These are phyloP conservation scores for Pseudomyrmex gracilis DNA, from an alignment of 1,140 invertebrate genomes.

Conservation along the genomic window DNA sequence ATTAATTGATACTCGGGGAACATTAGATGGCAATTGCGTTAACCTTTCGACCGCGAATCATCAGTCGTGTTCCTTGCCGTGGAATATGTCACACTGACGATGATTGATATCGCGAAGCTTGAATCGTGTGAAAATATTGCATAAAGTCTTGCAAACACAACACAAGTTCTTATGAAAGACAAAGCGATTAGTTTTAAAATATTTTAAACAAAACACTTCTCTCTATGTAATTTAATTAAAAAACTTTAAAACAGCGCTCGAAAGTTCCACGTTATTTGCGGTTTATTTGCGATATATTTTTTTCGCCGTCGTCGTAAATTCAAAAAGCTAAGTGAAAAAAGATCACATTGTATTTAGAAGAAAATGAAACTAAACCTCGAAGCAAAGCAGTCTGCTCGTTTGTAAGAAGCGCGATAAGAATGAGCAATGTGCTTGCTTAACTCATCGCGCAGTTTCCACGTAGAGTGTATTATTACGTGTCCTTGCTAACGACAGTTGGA, in stretches of 20 bases:
- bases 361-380: too few species aligned
- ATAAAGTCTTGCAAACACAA: too few species aligned
- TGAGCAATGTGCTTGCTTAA: constrained; percentile 30
- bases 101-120: background rate
- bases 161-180: background rate
- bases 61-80: background rate
- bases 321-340: background rate
- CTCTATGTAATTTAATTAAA: too few species aligned
- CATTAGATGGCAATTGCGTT: constrained; percentile 21
- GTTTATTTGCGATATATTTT: too few species aligned
- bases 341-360: too few species aligned
- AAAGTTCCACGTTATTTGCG: too few species aligned
- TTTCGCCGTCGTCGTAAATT: too few species aligned
- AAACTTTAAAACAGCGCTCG: too few species aligned
- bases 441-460: background rate
- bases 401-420: constrained; percentile 18
- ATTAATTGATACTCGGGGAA: constrained; percentile 15
- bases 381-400: background rate
- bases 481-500: constrained; percentile 18
- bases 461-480: background rate
- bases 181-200: background rate
- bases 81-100: background rate
- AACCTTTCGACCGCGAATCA: background rate
- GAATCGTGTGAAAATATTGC: background rate
- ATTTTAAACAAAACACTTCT: background rate